Conservation (phyloP, 2,113 vertebrate species). For the Electrona antarctica region DNA sequence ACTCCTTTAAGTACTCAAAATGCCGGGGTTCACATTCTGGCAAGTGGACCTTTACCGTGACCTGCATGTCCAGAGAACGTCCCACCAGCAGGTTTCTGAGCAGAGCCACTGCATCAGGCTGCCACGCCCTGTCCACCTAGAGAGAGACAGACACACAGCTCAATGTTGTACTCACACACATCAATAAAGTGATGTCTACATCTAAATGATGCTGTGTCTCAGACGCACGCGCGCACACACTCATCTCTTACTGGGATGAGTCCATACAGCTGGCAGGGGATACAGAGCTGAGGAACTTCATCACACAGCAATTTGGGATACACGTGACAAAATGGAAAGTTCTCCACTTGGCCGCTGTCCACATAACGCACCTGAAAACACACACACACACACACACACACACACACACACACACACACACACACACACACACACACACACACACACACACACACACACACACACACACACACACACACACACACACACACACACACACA, state of each 20-base stretch:
- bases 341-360: constrained; percentile 87
- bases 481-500: constrained; percentile 16
- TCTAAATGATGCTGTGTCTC: too few relatives aligned
- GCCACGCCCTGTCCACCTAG: constrained; percentile 87
- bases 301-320: constrained; percentile 85
- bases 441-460: constrained; percentile 19
- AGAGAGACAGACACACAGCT: not conserved
- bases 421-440: not conserved
- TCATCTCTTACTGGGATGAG: constrained; percentile 79
- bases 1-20: too few relatives aligned
- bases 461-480: not conserved
- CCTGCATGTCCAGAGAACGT: constrained; percentile 82
- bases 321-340: constrained; percentile 88
- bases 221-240: not conserved
- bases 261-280: constrained; percentile 86
- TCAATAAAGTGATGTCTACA: too few relatives aligned
- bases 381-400: constrained; percentile 8
- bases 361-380: constrained; percentile 83
- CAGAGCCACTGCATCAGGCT: constrained; percentile 83
- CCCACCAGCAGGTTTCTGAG: constrained; percentile 84
- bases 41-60: constrained; percentile 82
- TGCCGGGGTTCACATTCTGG: not conserved
- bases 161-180: not conserved
- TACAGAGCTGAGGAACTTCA: constrained; percentile 84
- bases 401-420: constrained; percentile 11